phyloP scores from a whole-genome alignment of 2,888 invertebrate genomes.

The Orthosia cruda region DNA sequence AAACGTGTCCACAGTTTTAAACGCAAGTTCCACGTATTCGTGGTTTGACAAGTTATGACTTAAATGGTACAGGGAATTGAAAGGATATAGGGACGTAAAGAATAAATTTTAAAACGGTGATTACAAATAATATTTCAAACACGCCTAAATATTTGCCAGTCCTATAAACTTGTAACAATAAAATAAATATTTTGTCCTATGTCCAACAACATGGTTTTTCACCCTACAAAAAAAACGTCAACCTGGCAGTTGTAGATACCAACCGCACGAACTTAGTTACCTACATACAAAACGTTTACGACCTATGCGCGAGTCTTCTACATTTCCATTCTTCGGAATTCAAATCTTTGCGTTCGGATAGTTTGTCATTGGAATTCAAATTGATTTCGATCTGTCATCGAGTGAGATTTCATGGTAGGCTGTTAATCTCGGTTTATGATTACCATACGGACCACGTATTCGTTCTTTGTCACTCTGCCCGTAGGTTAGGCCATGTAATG shows the following conservation, averaged over 20 bases:
- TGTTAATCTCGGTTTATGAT: slow-evolving; percentile 76
- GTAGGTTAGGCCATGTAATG: slow-evolving; percentile 58
- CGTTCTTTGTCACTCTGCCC: slow-evolving; percentile 67
- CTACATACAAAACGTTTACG: slow-evolving; percentile 75
- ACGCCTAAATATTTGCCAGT: not conserved
- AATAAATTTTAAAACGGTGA: not conserved
- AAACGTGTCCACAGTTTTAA: slow-evolving; percentile 47
- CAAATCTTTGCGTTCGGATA: slow-evolving; percentile 66
- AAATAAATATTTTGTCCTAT: not conserved
- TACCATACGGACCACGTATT: slow-evolving; percentile 76
- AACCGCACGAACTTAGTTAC: slow-evolving; percentile 58
- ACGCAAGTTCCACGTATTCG: slow-evolving; percentile 1
- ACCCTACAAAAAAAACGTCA: slow-evolving; percentile 47
- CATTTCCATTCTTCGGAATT: slow-evolving; percentile 75
- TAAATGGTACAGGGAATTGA: not conserved
- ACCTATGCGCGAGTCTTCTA: slow-evolving; percentile 68
- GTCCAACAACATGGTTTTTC: slow-evolving; percentile 18
- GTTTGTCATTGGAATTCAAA: slow-evolving; percentile 77
- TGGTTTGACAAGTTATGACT: slow-evolving; percentile 10
- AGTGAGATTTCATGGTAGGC: slow-evolving; percentile 76
- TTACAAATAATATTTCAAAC: not conserved
- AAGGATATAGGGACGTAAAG: not conserved
- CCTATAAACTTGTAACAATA: not conserved
- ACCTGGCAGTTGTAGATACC: slow-evolving; percentile 32
- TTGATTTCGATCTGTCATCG: slow-evolving; percentile 76